phyloP scores from a whole-genome alignment of 1,140 invertebrate species.

The Hypsibius dujardini region DNA sequence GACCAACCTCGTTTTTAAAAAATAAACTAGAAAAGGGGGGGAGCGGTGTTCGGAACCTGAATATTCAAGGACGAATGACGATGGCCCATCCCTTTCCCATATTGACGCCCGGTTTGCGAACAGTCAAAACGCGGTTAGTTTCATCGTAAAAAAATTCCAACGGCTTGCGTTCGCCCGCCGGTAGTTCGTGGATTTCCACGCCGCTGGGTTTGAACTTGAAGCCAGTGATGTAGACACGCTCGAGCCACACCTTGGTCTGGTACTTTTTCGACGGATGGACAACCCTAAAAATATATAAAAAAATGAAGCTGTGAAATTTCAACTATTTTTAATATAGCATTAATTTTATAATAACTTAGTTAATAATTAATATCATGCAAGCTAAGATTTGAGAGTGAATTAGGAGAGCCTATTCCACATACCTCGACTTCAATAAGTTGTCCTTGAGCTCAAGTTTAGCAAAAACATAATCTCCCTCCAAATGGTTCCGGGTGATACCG shows the following conservation, averaged over 20 bases:
- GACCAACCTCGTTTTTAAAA: too few relatives aligned
- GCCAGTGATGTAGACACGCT: constrained; percentile 22
- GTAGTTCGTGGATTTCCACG: constrained; percentile 27
- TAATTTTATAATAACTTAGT: too few relatives aligned
- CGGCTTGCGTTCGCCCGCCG: constrained; percentile 37
- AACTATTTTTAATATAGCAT: neutral
- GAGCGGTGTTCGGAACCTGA: too few relatives aligned
- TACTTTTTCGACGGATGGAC: constrained; percentile 20
- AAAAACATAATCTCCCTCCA: constrained; percentile 57
- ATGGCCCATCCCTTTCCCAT: constrained; percentile 62
- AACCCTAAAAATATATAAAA: constrained; percentile 6
- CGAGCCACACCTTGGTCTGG: constrained; percentile 22
- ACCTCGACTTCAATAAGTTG: constrained; percentile 38
- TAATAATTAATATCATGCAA: too few relatives aligned
- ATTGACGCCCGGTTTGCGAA: constrained; percentile 65
- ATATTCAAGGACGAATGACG: neutral
- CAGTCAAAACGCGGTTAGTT: constrained; percentile 44
- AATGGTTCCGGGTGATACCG: constrained; percentile 67
- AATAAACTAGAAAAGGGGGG: too few relatives aligned
- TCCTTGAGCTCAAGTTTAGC: constrained; percentile 47
- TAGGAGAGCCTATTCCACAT: too few relatives aligned
- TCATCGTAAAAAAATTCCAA: constrained; percentile 43
- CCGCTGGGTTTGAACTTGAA: constrained; percentile 22
- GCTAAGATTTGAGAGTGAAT: too few relatives aligned
- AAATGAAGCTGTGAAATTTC: neutral